Evolutionary conservation across 2,113 vertebrate species (phyloP).

Genomic region (Semnopithecus entellus): DNA sequence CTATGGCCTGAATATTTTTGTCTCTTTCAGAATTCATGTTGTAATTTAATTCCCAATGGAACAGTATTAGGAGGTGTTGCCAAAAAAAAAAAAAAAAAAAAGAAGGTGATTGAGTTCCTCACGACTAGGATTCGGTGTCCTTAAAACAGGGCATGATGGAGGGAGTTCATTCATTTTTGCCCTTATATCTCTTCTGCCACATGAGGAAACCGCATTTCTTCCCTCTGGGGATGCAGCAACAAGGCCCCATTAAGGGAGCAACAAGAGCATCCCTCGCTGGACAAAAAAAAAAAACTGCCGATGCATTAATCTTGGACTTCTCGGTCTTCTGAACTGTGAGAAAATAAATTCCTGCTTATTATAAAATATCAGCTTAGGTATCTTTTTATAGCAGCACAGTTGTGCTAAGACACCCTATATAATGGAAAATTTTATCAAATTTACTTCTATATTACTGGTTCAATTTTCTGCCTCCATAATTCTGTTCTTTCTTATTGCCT

Average conservation of each 20-base stretch:
- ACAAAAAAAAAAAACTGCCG: not conserved
- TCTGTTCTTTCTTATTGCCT: not conserved
- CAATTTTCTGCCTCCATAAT: not conserved
- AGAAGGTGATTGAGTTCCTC: not conserved
- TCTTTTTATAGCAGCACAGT: not conserved
- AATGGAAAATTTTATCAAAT: not conserved
- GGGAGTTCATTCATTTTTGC: not conserved
- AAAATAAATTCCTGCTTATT: not conserved
- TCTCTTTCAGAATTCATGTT: not conserved
- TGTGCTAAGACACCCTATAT: not conserved
- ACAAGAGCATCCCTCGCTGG: not conserved
- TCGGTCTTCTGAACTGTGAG: not conserved
- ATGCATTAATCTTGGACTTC: not conserved
- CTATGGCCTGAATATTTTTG: not conserved
- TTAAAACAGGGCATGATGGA: not conserved
- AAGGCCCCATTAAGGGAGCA: not conserved
- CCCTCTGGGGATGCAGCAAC: not conserved
- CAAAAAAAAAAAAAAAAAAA: no score
- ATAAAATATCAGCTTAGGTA: not conserved
- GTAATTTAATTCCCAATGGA: not conserved
- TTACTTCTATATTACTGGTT: not conserved
- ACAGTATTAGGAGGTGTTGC: not conserved
- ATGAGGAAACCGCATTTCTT: not conserved
- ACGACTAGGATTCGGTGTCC: not conserved
- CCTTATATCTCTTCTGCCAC: not conserved